Base-by-base conservation (phyloP, 2,888 invertebrate genomes). In the Mythimna albipuncta region DNA sequence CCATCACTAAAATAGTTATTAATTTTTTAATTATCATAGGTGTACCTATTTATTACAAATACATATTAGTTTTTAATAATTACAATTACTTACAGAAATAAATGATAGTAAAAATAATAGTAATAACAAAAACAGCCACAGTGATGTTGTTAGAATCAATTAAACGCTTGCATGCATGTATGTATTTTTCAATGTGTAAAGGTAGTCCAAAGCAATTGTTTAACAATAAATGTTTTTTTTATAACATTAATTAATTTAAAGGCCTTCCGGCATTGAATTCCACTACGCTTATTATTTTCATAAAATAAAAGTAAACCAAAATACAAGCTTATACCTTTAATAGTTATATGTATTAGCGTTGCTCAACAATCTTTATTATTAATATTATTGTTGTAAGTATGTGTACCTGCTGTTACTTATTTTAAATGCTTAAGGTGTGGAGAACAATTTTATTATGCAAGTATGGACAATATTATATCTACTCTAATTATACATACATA, bases 381-480 rank as follows among this genome's bases (percentile, higher is more conserved):
- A 75, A 7, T 19, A 47, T 11, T 47, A 41, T 26, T 62, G n/a
- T 32, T 69, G 32, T 50, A 44, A 62, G 50, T 57, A 62, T 61
- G n/a, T 44, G 41, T 57, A 55, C 11, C 19, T 77, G 38, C 7
- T 50, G 11, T 69, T 62, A 77, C 10, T 77, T 35, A 35, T 77
- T 68, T 32, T 5, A 2, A 32, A 32, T 32, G 5, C 2, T 32
- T 2, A 2, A 32, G 2, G 32, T 32, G 32, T 32, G 32, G 32
- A 32, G 2, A 32, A 32, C 32, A 32, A 32, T 32, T 32, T 32
- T 32, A 32, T 32, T 32, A 32, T 5, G 5, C 32, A 32, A 32
- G 32, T 32, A 32, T 3, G 32, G 32, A 32, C 2, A 32, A 32
- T 32, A 32, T 32, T 32, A 32, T 32, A 32, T 32, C 32, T 32